Evolutionary conservation across 2,797 vertebrate species (phyloP).

Genomic region (Darevskia mixta): DNA sequence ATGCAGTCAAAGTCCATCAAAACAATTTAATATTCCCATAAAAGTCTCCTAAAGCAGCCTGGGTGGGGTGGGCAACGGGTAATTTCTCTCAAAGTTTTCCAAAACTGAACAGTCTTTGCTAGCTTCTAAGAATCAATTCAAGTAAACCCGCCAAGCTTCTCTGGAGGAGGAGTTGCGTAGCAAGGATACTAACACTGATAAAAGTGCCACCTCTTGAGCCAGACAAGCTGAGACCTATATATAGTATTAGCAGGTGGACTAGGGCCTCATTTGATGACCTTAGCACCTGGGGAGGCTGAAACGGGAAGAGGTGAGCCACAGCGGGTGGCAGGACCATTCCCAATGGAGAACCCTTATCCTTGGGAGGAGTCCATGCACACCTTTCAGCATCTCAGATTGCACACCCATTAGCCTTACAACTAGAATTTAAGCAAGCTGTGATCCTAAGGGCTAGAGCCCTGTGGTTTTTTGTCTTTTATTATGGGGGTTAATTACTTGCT

Average conservation of each 20-base stretch:
- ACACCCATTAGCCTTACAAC: not conserved
- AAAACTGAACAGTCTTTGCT: not conserved
- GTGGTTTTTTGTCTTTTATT: not conserved
- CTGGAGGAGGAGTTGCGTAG: not conserved
- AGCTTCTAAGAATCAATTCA: not conserved
- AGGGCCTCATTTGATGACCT: not conserved
- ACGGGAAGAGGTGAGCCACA: too few relatives aligned
- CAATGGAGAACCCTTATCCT: not conserved
- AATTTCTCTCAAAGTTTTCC: not conserved
- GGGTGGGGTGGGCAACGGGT: too few relatives aligned
- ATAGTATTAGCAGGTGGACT: not conserved
- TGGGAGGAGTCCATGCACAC: not conserved
- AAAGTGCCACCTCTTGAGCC: not conserved
- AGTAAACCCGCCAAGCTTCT: not conserved
- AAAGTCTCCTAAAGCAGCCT: not conserved
- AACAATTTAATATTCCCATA: not conserved
- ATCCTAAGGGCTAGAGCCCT: not conserved
- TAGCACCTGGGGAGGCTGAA: too few relatives aligned
- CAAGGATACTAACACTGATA: not conserved
- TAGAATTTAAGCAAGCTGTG: not conserved
- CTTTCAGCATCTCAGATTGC: not conserved
- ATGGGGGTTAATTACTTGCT: not conserved
- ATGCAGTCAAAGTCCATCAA: not conserved
- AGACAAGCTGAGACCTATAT: not conserved
- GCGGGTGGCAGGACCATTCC: not conserved